Base-by-base conservation (phyloP, 2,113 vertebrate genomes). In the Indicator maculatus region DNA sequence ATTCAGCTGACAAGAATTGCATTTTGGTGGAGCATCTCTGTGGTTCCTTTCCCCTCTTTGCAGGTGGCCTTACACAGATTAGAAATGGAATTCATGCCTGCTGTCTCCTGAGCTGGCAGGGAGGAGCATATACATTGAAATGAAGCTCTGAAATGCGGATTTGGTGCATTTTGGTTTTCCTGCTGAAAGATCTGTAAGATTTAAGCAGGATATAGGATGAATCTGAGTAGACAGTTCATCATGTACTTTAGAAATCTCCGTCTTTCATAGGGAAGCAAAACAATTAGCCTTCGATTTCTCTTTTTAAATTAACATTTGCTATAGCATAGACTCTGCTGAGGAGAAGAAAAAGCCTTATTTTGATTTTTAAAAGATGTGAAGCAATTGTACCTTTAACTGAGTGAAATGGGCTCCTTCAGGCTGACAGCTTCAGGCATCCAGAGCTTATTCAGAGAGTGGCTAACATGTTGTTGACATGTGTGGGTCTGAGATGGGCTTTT, bases 61-160 rank as follows among this genome's bases (percentile, higher is more conserved):
- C 95, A 94, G 95, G 93, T 96, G 96, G 95, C 91, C 95, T 93
- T 81, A 70, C 67, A 86, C 47, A 71, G 76, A 94, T 95, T 88
- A 91, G 89, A 86, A 90, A 90, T 86, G 86, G 88, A 91, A 96
- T 95, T 93, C 76, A 71, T 5, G 65, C 82, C 88, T 58, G 78
- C 93, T 77, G 50, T 65, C 95, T 91, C 90, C 88, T 64, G 86
- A 88, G 90, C 83, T 95, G 93, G 50, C 69, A 81, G 83, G 84
- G 93, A 72, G 90, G 74, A 33, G 36, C 79, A 74, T 59, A 59
- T 78, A 63, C 47, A 74, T 87, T 94, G 77, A 82, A 93, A 95
- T 84, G 89, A 84, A 91, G 88, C 88, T 94, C 71, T 94, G 81
- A 83, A 90, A 86, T 44, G 60, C 0, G 31, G 83, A 56, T 93